A percentile compares a stretch with the other conserved stretches of the same genome.
phyloP scores from a whole-genome alignment of 2,888 invertebrate species.

The Holacanthella duospinosa region DNA sequence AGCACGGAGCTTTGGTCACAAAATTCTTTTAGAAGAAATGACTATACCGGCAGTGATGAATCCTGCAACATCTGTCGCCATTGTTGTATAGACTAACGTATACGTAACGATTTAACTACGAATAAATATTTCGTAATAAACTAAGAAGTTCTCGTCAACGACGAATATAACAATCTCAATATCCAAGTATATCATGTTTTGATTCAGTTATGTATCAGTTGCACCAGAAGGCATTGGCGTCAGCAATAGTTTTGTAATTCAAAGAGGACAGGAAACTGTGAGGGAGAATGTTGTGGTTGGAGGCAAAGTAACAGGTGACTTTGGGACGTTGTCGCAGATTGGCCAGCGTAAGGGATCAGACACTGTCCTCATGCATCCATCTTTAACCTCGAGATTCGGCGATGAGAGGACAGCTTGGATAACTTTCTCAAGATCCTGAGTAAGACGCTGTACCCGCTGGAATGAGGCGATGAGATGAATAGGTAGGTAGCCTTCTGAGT shows the following conservation, averaged over 20 bases:
- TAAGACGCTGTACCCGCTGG: conserved; percentile 58
- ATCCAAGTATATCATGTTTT: no score
- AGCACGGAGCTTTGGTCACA: no score
- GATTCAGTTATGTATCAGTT: no score
- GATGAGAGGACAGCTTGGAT: conserved; percentile 28
- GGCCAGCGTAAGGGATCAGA: conserved; percentile 83
- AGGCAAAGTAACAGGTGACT: not conserved
- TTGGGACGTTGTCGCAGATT: conserved; percentile 42
- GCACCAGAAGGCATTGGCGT: not conserved
- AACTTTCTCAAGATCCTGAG: conserved; percentile 28
- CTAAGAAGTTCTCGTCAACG: no score
- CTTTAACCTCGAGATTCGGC: conserved; percentile 25
- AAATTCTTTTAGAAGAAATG: no score
- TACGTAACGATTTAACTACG: no score
- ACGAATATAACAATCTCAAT: no score
- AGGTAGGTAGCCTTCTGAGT: conserved; percentile 81
- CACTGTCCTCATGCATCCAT: conserved; percentile 52
- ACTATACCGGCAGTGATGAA: no score
- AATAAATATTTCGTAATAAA: no score
- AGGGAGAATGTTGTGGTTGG: not conserved
- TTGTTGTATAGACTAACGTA: no score
- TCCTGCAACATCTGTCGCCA: no score
- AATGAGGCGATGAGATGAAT: conserved; percentile 90
- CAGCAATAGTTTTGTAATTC: not conserved
- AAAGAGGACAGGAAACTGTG: not conserved